These are phyloP conservation scores for Lucifuga dentata DNA, from an alignment of 2,113 vertebrate species.

Conservation along the genomic window DNA sequence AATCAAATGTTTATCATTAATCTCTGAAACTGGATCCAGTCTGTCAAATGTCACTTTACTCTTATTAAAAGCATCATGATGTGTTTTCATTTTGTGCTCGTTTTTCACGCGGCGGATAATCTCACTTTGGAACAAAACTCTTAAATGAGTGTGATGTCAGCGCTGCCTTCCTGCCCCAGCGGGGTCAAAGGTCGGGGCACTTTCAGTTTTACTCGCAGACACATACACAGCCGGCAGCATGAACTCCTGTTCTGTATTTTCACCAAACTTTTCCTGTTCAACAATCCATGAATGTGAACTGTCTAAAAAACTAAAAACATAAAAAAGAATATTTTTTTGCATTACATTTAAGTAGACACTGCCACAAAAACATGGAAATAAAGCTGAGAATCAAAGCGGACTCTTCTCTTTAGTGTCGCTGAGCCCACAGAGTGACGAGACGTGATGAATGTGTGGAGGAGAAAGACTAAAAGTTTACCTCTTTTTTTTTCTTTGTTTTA, in stretches of 20 bases:
- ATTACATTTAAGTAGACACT: constrained; percentile 66
- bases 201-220: not conserved
- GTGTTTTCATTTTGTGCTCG: not conserved
- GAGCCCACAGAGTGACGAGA: too few species aligned
- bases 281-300: constrained; percentile 79
- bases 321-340: constrained; percentile 54
- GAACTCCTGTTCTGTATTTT: constrained; percentile 3
- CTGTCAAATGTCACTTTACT: not conserved
- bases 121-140: not conserved
- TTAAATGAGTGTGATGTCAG: not conserved
- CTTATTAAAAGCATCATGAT: not conserved
- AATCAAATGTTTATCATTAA: too few species aligned
- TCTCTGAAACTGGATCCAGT: too few species aligned
- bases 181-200: not conserved
- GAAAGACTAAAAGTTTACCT: too few species aligned
- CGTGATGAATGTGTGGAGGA: too few species aligned
- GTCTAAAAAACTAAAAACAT: constrained; percentile 13
- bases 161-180: not conserved
- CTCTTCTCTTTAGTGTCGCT: constrained; percentile 47
- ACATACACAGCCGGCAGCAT: constrained; percentile 1
- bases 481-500: too few species aligned
- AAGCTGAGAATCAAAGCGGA: constrained; percentile 51
- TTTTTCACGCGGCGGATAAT: not conserved
- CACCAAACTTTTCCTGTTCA: constrained; percentile 40
- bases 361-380: constrained; percentile 60